These are phyloP conservation scores for Polydrusus pterygomalis DNA, from an alignment of 2,888 invertebrate genomes.

Conservation along the genomic window DNA sequence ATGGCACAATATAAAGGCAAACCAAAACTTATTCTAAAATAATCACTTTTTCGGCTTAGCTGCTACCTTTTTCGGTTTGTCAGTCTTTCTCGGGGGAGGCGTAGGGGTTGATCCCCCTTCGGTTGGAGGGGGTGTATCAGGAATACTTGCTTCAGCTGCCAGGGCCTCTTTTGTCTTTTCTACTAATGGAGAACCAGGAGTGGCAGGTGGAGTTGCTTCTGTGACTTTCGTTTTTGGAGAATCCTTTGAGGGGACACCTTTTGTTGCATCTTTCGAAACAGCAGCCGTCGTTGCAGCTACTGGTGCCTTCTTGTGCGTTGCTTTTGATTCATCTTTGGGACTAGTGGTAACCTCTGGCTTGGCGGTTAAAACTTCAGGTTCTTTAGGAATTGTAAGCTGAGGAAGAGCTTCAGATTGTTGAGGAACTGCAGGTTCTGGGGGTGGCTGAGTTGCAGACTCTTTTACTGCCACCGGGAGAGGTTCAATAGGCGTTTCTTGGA, in stretches of 20 bases:
- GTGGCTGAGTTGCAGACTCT: slow-evolving; percentile 34
- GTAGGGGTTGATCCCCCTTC: slow-evolving; percentile 57
- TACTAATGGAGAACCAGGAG: slow-evolving; percentile 61
- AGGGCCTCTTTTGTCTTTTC: slow-evolving; percentile 59
- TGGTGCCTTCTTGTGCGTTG: not conserved
- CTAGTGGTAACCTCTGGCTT: not conserved
- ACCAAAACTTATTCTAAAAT: slow-evolving; percentile 31
- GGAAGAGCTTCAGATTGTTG: not conserved
- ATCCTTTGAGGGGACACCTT: slow-evolving; percentile 24
- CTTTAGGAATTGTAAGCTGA: no score
- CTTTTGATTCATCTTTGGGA: not conserved
- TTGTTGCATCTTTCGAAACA: slow-evolving; percentile 33
- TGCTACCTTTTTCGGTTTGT: slow-evolving; percentile 62
- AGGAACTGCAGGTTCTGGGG: slow-evolving; percentile 65
- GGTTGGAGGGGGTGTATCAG: slow-evolving; percentile 57
- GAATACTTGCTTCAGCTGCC: slow-evolving; percentile 54
- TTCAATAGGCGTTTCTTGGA: slow-evolving; percentile 52
- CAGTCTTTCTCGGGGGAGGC: slow-evolving; percentile 69
- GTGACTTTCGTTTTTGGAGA: slow-evolving; percentile 64
- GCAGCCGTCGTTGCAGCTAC: slow-evolving; percentile 7
- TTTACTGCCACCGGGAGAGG: slow-evolving; percentile 25
- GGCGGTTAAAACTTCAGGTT: not conserved
- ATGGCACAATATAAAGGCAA: slow-evolving; percentile 42
- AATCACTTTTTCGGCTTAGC: slow-evolving; percentile 62
- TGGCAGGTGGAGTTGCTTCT: slow-evolving; percentile 66